A percentile compares a stretch with the other conserved stretches of the same genome.
Conservation (phyloP, 2,888 invertebrate genomes). For the Nesidiocoris tenuis region DNA sequence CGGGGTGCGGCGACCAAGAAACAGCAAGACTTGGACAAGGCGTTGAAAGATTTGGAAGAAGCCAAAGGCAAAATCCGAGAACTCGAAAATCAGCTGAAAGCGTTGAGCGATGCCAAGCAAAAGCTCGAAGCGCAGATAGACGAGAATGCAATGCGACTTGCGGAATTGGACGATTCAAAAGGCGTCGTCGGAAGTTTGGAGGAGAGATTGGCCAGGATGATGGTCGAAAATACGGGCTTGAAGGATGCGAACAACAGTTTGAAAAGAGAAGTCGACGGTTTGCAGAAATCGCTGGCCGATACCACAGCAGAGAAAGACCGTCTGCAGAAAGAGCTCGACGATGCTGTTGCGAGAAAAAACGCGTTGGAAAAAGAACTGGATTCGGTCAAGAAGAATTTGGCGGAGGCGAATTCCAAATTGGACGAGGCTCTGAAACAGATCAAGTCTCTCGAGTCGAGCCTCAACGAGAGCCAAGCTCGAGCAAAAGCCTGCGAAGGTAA, state of each 20-base stretch:
- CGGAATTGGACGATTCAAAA: slow-evolving; percentile 2
- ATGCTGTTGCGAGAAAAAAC: neutral
- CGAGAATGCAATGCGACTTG: neutral
- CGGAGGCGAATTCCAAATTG: slow-evolving; percentile 6
- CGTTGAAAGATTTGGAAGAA: slow-evolving; percentile 4
- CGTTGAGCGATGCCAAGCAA: neutral
- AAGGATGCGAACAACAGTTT: slow-evolving; percentile 12
- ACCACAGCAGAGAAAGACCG: slow-evolving; percentile 2
- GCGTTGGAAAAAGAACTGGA: slow-evolving; percentile 26
- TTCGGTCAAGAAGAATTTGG: neutral
- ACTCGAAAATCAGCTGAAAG: slow-evolving; percentile 8
- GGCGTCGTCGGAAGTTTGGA: neutral
- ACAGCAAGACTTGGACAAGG: slow-evolving; percentile 10
- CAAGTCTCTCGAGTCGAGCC: neutral
- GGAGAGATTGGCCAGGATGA: slow-evolving; percentile 20
- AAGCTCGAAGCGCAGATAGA: neutral
- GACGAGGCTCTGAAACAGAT: neutral
- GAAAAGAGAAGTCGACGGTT: slow-evolving; percentile 21
- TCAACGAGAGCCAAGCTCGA: neutral
- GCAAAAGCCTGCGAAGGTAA: slow-evolving; percentile 19
- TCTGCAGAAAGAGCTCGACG: neutral
- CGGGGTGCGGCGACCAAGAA: neutral
- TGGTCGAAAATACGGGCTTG: slow-evolving; percentile 23
- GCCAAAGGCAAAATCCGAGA: slow-evolving; percentile 4
- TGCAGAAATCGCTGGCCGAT: slow-evolving; percentile 1